A percentile compares a stretch with the other conserved stretches of the same genome.
Conservation (phyloP, 2,113 vertebrate genomes). For the Hypanus sabinus region DNA sequence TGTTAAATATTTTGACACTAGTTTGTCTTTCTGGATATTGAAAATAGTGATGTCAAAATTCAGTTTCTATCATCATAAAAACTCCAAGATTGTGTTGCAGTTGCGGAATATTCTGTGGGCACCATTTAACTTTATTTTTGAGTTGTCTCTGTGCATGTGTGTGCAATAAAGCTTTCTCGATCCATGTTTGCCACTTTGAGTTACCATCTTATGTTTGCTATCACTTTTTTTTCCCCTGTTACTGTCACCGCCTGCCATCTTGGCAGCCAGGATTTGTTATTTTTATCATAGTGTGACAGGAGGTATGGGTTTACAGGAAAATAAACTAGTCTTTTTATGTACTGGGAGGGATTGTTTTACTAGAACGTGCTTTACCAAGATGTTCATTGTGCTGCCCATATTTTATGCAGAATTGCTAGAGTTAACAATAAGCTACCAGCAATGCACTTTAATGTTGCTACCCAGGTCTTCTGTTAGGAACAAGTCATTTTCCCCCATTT, state of each 20-base stretch:
- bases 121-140: background rate
- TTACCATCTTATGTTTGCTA: slow-evolving; percentile 8
- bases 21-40: background rate
- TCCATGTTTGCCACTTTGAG: slow-evolving; percentile 20
- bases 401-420: background rate
- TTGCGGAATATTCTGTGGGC: background rate
- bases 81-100: background rate
- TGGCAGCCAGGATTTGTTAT: slow-evolving; percentile 8
- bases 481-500: background rate
- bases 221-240: slow-evolving; percentile 4
- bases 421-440: background rate
- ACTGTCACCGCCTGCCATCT: slow-evolving; percentile 22
- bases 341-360: background rate
- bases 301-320: slow-evolving; percentile 28
- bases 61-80: background rate
- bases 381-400: background rate
- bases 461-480: too few relatives aligned
- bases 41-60: slow-evolving; percentile 17
- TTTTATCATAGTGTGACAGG: background rate
- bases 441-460: background rate
- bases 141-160: background rate
- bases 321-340: slow-evolving; percentile 35
- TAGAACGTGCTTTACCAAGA: slow-evolving; percentile 15
- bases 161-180: background rate
- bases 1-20: slow-evolving; percentile 8